Evolutionary conservation across 2,888 invertebrate species (phyloP).

Genomic region (Frankliniella intonsa): DNA sequence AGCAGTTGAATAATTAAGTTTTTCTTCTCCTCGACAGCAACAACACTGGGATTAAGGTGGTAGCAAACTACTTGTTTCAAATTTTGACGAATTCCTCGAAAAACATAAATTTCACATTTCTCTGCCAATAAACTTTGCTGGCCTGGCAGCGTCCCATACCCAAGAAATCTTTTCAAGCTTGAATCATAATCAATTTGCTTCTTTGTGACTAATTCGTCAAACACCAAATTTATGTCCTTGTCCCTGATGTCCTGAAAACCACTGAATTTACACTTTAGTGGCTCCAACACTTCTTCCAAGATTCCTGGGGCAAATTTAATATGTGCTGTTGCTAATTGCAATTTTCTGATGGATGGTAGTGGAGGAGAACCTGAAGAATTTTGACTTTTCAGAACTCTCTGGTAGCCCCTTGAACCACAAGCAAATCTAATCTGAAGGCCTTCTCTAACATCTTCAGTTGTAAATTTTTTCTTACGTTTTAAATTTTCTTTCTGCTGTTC

Average conservation of each 20-base stretch:
- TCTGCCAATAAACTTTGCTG: not conserved
- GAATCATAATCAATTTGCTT: conserved; percentile 18
- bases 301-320: conserved; percentile 12
- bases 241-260: conserved; percentile 9
- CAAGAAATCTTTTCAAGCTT: not conserved
- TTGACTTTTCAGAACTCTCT: not conserved
- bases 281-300: not conserved
- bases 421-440: not conserved
- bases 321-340: not conserved
- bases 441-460: not conserved
- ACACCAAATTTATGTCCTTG: not conserved
- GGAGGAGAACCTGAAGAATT: not conserved
- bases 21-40: not conserved
- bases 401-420: not conserved
- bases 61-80: not conserved
- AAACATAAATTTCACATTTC: not conserved
- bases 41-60: not conserved
- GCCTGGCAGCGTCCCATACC: not conserved
- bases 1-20: not conserved
- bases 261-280: not conserved
- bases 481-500: not conserved
- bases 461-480: not conserved
- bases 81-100: conserved; percentile 12
- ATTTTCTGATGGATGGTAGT: not conserved
- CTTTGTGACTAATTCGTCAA: conserved; percentile 9